Evolutionary conservation across 2,113 vertebrate genomes (phyloP), one percentile per base, ranked within the genome.

Genomic region (Stictonetta naevosa): DNA sequence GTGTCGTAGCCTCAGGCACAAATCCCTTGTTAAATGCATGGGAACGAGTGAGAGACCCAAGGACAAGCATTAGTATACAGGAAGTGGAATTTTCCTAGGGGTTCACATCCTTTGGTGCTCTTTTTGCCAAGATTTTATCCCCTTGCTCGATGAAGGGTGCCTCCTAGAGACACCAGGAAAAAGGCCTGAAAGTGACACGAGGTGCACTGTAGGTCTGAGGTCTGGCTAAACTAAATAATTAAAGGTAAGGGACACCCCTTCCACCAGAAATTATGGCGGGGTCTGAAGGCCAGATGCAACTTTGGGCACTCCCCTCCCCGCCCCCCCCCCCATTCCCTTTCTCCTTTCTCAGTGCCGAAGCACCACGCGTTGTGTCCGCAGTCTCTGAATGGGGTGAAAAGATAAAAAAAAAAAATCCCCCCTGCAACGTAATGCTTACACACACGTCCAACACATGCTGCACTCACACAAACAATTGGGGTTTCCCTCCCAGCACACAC

Each of bases 61-160:
- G 97, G 93, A 58, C 94, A 77, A 71, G 87, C 88, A n/a, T 36
- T 68, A 97, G 95, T 74, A 88, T 46, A 93, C 93, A 96, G 97
- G 97, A 97, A 97, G 88, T 92, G 91, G 96, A 95, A 97, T 93
- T 88, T 92, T 95, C 96, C 94, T 74, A 95, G 89, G 85, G 92
- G 82, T 94, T 93, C 97, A 75, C 92, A 96, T 95, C 97, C 96
- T 97, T 95, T 64, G 3, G 72, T 52, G 97, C 86, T 86, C 77
- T n/a, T 83, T 74, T 83, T 86, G 82, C 90, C 94, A 94, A 91
- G 81, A 68, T 88, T 92, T 63, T 72, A 42, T 48, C 69, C 80
- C 34, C 69, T 87, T n/a, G 73, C 92, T 76, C 90, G 25, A 60
- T 19, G 79, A 72, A 92, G 80, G 95, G 93, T 89, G 85, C 79